phyloP scores from a whole-genome alignment of 2,797 vertebrate species.

The Cyprinella venusta region DNA sequence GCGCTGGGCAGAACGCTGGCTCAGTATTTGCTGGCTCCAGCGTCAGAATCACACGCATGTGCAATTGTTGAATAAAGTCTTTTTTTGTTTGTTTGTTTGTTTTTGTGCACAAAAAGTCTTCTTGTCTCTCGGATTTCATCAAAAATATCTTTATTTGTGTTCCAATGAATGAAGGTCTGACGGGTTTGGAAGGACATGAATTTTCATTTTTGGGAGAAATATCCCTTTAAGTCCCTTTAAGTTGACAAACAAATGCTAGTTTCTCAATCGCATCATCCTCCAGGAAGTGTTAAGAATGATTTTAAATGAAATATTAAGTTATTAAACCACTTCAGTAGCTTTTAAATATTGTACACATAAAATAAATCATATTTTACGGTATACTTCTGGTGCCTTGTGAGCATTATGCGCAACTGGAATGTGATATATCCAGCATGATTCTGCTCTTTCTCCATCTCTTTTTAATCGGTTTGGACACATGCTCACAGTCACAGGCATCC shows the following conservation, averaged over 20 bases:
- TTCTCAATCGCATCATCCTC: neutral
- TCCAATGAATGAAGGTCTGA: no score
- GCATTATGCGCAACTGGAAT: neutral
- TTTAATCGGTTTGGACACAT: constrained; percentile 1
- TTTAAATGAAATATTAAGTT: neutral
- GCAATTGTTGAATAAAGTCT: no score
- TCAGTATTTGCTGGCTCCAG: no score
- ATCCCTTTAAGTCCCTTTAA: no score
- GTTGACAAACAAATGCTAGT: neutral
- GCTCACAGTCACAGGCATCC: constrained; percentile 5
- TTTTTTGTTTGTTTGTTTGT: no score
- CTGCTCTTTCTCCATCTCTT: neutral
- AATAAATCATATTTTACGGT: neutral
- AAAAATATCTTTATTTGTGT: no score
- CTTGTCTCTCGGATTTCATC: no score
- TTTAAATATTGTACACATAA: neutral
- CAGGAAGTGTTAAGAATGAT: neutral
- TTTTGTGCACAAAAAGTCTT: no score
- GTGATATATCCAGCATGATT: constrained; percentile 5
- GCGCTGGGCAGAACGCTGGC: no score
- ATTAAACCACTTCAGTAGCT: neutral
- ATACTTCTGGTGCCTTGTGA: neutral
- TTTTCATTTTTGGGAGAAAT: no score
- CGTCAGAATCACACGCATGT: no score
- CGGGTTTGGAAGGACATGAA: no score